Percentiles rank a stretch among this genome's conserved stretches.
These are phyloP conservation scores for Notodromas monacha DNA, from an alignment of 2,888 invertebrate species.

Conservation along the genomic window DNA sequence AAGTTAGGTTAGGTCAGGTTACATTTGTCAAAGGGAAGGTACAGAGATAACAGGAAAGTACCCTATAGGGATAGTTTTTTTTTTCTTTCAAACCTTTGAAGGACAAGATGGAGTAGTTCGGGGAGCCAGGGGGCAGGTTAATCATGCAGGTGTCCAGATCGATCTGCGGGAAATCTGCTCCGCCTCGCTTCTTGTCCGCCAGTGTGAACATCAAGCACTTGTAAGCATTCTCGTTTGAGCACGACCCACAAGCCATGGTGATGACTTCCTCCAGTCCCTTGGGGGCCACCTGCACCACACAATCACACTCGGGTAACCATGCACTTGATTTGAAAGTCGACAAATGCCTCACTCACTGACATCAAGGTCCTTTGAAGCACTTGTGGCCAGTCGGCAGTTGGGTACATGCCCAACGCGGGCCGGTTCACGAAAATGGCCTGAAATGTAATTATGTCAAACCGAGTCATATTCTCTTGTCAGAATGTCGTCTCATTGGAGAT, in stretches of 20 bases:
- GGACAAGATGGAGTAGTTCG: conserved; percentile 43
- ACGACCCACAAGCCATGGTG: conserved; percentile 93
- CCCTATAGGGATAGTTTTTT: too few relatives aligned
- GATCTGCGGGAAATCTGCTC: conserved; percentile 32
- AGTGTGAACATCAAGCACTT: conserved; percentile 75
- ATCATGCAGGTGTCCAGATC: conserved; percentile 48
- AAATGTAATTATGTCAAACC: too few relatives aligned
- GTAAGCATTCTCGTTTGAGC: conserved; percentile 83
- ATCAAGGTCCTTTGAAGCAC: conserved; percentile 35
- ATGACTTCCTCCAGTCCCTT: conserved; percentile 38
- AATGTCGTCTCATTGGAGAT: too few relatives aligned
- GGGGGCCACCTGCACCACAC: conserved; percentile 40
- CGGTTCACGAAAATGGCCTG: conserved; percentile 52
- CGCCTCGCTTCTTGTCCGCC: conserved; percentile 30
- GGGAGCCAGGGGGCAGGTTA: conserved; percentile 57
- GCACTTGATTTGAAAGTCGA: too few relatives aligned
- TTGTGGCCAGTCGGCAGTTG: conserved; percentile 51
- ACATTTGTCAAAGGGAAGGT: too few relatives aligned
- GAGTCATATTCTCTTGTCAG: too few relatives aligned
- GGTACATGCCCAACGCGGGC: conserved; percentile 81
- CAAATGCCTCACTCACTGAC: conserved; percentile 25
- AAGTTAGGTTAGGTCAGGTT: too few relatives aligned
- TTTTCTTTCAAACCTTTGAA: too few relatives aligned
- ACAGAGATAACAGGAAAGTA: too few relatives aligned
- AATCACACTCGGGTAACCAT: too few relatives aligned